phyloP scores from a whole-genome alignment of 2,113 vertebrate species.

The Gadus chalcogrammus region DNA sequence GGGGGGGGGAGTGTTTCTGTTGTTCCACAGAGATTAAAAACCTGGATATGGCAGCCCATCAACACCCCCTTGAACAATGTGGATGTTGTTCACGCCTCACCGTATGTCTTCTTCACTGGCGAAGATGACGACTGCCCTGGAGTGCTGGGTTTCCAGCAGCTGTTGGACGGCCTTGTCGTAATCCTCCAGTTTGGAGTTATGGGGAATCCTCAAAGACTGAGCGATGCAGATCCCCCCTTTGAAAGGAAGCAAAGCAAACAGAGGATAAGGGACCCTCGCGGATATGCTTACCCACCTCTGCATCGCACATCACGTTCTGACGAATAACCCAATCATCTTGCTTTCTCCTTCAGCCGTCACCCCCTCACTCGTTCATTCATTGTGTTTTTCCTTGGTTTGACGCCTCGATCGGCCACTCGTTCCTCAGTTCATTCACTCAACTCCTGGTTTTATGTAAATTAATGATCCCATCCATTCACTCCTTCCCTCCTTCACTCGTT shows the following conservation, averaged over 20 bases:
- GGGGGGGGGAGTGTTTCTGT: no score
- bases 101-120: conserved; percentile 92
- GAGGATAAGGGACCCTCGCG: conserved; percentile 43
- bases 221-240: conserved; percentile 92
- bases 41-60: conserved; percentile 36
- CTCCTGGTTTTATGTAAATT: no score
- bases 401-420: no score
- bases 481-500: no score
- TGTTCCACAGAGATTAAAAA: conserved; percentile 56
- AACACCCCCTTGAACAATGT: conserved; percentile 16
- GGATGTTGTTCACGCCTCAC: conserved; percentile 62
- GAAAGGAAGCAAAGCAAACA: conserved; percentile 32
- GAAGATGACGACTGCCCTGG: conserved; percentile 87
- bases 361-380: not conserved
- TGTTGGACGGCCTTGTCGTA: conserved; percentile 88
- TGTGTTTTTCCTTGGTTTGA: not conserved
- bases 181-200: conserved; percentile 83
- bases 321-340: no score
- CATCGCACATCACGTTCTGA: not conserved
- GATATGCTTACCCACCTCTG: conserved; percentile 34
- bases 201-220: conserved; percentile 92
- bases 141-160: conserved; percentile 85
- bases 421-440: no score
- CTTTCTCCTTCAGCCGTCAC: not conserved
- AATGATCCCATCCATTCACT: no score